Evolutionary conservation across 2,888 invertebrate genomes (phyloP).

Genomic region (Cyaniris semiargus): DNA sequence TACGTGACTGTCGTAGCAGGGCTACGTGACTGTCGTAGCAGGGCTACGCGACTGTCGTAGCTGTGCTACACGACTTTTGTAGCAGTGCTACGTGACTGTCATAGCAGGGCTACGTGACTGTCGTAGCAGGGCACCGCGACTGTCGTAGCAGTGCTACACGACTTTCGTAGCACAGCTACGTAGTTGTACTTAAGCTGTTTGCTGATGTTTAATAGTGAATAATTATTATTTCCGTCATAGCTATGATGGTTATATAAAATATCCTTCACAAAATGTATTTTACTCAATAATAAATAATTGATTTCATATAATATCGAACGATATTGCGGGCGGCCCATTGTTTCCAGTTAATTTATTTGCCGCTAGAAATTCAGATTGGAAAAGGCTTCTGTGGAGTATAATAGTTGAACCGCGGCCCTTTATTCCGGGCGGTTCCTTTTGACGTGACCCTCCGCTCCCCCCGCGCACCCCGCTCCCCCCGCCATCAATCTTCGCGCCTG

Average conservation of each 20-base stretch:
- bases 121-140: neutral
- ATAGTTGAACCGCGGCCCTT: slow-evolving; percentile 12
- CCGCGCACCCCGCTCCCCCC: neutral
- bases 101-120: no score
- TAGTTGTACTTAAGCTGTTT: neutral
- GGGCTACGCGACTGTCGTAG: no score
- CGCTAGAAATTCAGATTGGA: slow-evolving; percentile 7
- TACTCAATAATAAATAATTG: slow-evolving; percentile 12
- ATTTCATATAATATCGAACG: neutral
- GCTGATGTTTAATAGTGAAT: neutral
- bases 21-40: no score
- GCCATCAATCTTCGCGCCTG: slow-evolving; percentile 29
- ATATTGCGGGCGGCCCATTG: neutral
- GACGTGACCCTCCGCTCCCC: neutral
- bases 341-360: slow-evolving; percentile 13
- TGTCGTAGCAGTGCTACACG: neutral
- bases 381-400: neutral
- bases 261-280: neutral
- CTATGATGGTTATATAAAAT: neutral
- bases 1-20: no score
- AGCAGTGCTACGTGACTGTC: no score
- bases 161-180: neutral
- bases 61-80: no score
- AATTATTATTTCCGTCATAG: no score
- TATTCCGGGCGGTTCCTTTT: slow-evolving; percentile 1